phyloP scores from a whole-genome alignment of 2,888 invertebrate genomes.

The Lycia hirtaria region DNA sequence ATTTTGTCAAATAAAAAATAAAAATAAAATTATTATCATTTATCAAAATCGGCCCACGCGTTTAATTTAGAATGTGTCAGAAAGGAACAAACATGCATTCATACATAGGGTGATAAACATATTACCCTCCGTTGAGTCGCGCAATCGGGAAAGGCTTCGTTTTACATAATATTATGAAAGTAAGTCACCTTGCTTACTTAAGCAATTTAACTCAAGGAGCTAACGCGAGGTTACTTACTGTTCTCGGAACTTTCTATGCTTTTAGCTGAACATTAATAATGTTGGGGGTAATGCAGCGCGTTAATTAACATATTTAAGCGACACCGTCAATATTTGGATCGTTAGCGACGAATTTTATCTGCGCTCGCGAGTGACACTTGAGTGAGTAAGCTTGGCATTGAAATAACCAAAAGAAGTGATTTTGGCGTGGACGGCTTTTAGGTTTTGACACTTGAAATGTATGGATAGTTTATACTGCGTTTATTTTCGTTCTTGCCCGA shows the following conservation, averaged over 20 bases:
- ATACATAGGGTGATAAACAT: too few relatives aligned
- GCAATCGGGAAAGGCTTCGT: too few relatives aligned
- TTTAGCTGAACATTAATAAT: slow-evolving; percentile 12
- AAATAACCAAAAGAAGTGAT: too few relatives aligned
- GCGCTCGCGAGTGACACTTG: background rate
- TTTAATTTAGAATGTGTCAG: too few relatives aligned
- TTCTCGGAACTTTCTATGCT: background rate
- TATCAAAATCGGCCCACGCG: too few relatives aligned
- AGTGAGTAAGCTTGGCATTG: background rate
- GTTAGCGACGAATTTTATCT: background rate
- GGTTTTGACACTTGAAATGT: background rate
- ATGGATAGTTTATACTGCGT: too few relatives aligned
- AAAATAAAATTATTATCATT: too few relatives aligned
- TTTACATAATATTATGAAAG: too few relatives aligned
- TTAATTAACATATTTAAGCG: slow-evolving; percentile 22
- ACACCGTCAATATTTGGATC: slow-evolving; percentile 12
- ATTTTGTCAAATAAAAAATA: too few relatives aligned
- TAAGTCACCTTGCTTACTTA: background rate
- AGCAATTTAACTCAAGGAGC: background rate
- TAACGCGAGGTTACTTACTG: background rate
- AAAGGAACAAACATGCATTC: too few relatives aligned
- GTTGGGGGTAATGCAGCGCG: slow-evolving; percentile 16
- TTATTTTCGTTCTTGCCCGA: too few relatives aligned
- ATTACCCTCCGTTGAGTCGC: too few relatives aligned
- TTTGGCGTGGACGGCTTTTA: background rate